Conservation (phyloP, 2,888 invertebrate genomes). For the Acholoe squamosa region DNA sequence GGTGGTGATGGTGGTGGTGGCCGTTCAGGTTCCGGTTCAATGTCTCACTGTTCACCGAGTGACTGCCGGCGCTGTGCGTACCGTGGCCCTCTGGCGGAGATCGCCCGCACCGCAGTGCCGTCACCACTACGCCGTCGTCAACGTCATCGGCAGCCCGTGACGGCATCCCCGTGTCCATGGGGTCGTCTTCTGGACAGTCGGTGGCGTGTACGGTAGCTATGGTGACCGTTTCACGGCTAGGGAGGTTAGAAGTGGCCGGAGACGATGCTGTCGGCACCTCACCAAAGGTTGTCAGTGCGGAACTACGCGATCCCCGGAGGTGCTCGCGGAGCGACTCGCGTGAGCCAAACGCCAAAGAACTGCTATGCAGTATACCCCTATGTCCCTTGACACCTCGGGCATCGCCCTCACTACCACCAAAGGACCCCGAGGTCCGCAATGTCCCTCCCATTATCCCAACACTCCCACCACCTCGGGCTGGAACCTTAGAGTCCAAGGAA, state of each 20-base stretch:
- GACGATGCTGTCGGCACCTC: background rate
- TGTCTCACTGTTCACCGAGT: too few species aligned
- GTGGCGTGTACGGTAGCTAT: slow-evolving; percentile 51
- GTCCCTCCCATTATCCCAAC: background rate
- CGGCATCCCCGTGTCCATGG: background rate
- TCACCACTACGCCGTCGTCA: background rate
- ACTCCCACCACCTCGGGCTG: background rate
- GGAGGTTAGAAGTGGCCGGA: background rate
- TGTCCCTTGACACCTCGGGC: background rate
- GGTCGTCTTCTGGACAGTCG: slow-evolving; percentile 34
- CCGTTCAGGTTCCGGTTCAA: slow-evolving; percentile 12
- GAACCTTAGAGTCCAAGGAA: slow-evolving; percentile 57
- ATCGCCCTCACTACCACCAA: slow-evolving; percentile 35
- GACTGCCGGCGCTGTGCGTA: too few species aligned
- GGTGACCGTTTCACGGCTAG: slow-evolving; percentile 1
- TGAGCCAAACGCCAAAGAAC: slow-evolving; percentile 46
- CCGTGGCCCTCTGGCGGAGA: background rate
- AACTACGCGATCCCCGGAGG: background rate
- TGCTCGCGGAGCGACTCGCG: slow-evolving; percentile 45
- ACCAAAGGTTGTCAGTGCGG: slow-evolving; percentile 15
- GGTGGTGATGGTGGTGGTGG: slow-evolving; percentile 43
- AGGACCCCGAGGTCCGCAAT: slow-evolving; percentile 47
- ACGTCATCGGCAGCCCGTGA: background rate
- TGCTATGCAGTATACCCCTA: slow-evolving; percentile 46
- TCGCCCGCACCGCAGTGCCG: background rate